These are phyloP conservation scores for Botia kubotai DNA, from an alignment of 2,797 vertebrate species.

Conservation along the genomic window DNA sequence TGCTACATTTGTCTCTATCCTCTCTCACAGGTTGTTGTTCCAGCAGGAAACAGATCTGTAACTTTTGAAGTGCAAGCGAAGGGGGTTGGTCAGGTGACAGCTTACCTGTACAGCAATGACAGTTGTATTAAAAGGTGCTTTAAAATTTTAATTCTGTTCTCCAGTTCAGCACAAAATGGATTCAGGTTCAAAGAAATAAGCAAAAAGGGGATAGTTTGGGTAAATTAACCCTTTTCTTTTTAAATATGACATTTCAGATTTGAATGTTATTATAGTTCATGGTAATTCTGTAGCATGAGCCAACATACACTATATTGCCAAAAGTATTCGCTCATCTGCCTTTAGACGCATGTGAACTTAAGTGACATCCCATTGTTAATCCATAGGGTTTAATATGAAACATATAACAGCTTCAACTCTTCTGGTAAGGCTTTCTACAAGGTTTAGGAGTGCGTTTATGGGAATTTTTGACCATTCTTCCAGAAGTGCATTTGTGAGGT, in stretches of 20 bases:
- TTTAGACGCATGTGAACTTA: too few species aligned
- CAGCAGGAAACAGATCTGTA: constrained; percentile 64
- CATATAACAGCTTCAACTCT: too few species aligned
- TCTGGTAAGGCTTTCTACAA: too few species aligned
- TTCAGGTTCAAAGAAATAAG: not conserved
- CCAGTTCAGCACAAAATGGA: not conserved
- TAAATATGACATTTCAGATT: not conserved
- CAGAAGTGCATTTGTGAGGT: too few species aligned
- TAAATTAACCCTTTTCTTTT: too few species aligned
- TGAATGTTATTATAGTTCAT: not conserved
- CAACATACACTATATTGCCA: not conserved
- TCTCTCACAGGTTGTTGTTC: constrained; percentile 80
- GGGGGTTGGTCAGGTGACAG: constrained; percentile 88
- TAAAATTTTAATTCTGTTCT: not conserved
- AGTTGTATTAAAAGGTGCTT: constrained; percentile 80
- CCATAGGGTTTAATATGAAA: too few species aligned
- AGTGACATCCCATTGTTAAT: too few species aligned
- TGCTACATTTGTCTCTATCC: not conserved
- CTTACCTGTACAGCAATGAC: constrained; percentile 78
- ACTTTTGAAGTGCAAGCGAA: constrained; percentile 81
- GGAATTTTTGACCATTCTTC: too few species aligned
- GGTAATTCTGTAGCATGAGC: not conserved
- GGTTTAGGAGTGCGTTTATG: too few species aligned
- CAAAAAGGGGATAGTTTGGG: not conserved
- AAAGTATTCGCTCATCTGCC: too few species aligned